Percentiles rank a stretch among this genome's conserved stretches.
phyloP scores from a whole-genome alignment of 2,888 invertebrate species.

The Campoplex capitator region DNA sequence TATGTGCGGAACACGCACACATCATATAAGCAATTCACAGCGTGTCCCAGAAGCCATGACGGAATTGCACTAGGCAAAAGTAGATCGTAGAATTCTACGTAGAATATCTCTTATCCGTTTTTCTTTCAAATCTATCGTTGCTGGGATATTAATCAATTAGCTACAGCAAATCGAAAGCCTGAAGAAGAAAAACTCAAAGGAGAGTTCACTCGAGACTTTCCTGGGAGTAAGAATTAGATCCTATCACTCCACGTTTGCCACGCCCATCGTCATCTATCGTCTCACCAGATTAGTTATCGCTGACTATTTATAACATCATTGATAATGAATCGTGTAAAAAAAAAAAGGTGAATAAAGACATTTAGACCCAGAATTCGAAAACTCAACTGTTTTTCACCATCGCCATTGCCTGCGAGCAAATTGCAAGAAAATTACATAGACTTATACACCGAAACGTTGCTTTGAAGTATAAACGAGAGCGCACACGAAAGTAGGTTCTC shows the following conservation, averaged over 20 bases:
- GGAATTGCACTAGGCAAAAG: not conserved
- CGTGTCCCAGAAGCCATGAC: not conserved
- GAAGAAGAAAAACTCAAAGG: not conserved
- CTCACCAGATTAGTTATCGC: not conserved
- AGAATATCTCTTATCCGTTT: not conserved
- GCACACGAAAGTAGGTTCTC: constrained; percentile 19
- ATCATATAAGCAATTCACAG: not conserved
- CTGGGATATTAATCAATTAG: not conserved
- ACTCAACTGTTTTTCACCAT: not conserved
- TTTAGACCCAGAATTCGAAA: not conserved
- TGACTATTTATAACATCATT: not conserved
- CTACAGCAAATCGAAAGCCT: not conserved
- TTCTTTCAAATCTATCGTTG: not conserved
- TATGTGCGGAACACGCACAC: not conserved
- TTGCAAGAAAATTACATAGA: not conserved
- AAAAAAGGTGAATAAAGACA: not conserved
- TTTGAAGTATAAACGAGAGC: constrained; percentile 45
- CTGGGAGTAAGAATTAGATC: not conserved
- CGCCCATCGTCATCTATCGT: not conserved
- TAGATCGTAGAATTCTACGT: not conserved
- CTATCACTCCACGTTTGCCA: not conserved
- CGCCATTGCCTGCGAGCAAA: not conserved
- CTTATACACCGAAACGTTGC: not conserved
- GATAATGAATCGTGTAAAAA: not conserved
- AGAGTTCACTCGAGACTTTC: no score